Conservation (phyloP, 64 coral and sea anemone genomes). For the Anthopleura sola region DNA sequence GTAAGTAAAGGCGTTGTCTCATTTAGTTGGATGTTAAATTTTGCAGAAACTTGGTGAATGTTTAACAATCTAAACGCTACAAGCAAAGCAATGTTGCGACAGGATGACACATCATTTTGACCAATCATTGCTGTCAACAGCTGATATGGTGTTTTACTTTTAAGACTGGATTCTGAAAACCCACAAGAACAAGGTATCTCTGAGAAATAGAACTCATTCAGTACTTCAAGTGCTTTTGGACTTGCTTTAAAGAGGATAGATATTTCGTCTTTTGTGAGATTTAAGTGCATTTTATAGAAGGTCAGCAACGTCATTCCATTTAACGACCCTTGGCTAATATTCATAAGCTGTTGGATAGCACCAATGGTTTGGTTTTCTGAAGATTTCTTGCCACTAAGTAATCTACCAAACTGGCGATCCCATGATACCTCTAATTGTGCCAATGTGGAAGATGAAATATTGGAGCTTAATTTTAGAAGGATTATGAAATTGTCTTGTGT, state of each 20-base stretch:
- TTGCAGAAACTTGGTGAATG: constrained; percentile 29
- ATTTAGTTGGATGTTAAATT: constrained; percentile 53
- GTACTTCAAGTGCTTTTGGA: constrained; percentile 39
- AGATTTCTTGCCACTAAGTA: constrained; percentile 47
- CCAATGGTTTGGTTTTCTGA: constrained; percentile 31
- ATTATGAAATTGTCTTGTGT: constrained; percentile 9
- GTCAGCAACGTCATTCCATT: constrained; percentile 33
- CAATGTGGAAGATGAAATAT: constrained; percentile 30
- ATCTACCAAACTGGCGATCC: constrained; percentile 36
- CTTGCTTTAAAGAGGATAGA: constrained; percentile 42
- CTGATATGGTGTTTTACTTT: constrained; percentile 21
- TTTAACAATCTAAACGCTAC: constrained; percentile 25
- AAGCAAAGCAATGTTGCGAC: constrained; percentile 48
- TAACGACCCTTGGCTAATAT: neutral
- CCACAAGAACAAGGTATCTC: constrained; percentile 56
- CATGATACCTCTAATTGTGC: constrained; percentile 44
- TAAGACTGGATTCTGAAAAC: constrained; percentile 2
- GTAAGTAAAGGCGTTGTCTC: constrained; percentile 38
- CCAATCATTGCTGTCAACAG: constrained; percentile 56
- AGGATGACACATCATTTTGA: constrained; percentile 39
- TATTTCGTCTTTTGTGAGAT: constrained; percentile 42
- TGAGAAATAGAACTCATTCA: constrained; percentile 52
- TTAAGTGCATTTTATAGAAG: constrained; percentile 52
- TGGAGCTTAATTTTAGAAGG: constrained; percentile 21
- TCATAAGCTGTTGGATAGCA: constrained; percentile 18